phyloP scores from a whole-genome alignment of 2,113 vertebrate genomes.

The Gavialis gangeticus region DNA sequence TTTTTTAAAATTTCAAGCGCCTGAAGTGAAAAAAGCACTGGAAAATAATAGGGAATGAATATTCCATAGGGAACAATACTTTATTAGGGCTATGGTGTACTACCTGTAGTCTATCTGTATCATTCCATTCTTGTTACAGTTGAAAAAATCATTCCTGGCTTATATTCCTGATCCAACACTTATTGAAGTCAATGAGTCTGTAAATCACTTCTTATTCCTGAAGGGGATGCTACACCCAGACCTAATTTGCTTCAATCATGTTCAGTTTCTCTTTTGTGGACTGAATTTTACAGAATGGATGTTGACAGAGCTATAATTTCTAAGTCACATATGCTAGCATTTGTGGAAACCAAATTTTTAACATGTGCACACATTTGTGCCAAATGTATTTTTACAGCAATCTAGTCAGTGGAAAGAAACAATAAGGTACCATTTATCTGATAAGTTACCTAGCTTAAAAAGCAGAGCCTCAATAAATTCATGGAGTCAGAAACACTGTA shows the following conservation, averaged over 20 bases:
- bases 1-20: neutral
- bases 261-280: neutral
- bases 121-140: neutral
- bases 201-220: neutral
- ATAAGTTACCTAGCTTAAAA: neutral
- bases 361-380: neutral
- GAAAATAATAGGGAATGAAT: neutral
- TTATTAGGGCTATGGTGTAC: rapidly evolving
- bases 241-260: neutral
- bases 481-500: neutral
- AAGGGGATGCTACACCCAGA: neutral
- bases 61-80: neutral
- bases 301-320: neutral
- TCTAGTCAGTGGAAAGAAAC: neutral
- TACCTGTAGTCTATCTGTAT: neutral
- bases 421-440: neutral
- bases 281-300: neutral
- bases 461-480: neutral
- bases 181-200: neutral
- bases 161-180: neutral
- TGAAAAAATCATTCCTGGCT: neutral
- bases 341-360: neutral
- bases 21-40: neutral
- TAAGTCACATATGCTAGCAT: neutral
- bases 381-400: neutral